These are phyloP conservation scores for Sinodicranocentrus sp. DNA, from an alignment of 2,888 invertebrate species.

Conservation along the genomic window DNA sequence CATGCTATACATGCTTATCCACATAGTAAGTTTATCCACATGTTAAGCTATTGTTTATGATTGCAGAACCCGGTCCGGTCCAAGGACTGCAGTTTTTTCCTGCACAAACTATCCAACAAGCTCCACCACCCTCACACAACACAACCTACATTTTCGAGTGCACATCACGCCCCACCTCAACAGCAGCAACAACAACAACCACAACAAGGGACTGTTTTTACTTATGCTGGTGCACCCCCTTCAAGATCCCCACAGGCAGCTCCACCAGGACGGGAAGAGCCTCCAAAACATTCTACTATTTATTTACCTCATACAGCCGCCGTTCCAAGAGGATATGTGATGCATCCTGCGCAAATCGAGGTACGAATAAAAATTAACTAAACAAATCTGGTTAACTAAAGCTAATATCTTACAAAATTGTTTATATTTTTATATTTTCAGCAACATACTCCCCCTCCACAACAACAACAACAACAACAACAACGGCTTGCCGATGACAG, in stretches of 20 bases:
- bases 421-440: neutral
- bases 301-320: conserved; percentile 66
- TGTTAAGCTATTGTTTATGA: neutral
- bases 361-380: too few species aligned
- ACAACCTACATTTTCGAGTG: conserved; percentile 24
- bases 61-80: conserved; percentile 51
- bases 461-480: too few species aligned
- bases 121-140: conserved; percentile 42
- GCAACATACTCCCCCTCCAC: conserved; percentile 67
- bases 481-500: conserved; percentile 71
- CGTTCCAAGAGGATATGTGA: conserved; percentile 70
- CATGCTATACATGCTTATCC: conserved; percentile 82
- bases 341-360: conserved; percentile 70
- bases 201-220: conserved; percentile 78
- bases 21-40: conserved; percentile 77
- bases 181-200: conserved; percentile 24
- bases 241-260: conserved; percentile 73
- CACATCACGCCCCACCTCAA: conserved; percentile 36
- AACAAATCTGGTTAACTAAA: too few species aligned
- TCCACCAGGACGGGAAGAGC: conserved; percentile 73
- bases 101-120: conserved; percentile 53
- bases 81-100: conserved; percentile 68
- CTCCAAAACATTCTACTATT: conserved; percentile 71
- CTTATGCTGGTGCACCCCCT: conserved; percentile 78
- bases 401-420: neutral